Base-by-base conservation (phyloP, 1,140 invertebrate species). In the Bombus haemorrhoidalis region DNA sequence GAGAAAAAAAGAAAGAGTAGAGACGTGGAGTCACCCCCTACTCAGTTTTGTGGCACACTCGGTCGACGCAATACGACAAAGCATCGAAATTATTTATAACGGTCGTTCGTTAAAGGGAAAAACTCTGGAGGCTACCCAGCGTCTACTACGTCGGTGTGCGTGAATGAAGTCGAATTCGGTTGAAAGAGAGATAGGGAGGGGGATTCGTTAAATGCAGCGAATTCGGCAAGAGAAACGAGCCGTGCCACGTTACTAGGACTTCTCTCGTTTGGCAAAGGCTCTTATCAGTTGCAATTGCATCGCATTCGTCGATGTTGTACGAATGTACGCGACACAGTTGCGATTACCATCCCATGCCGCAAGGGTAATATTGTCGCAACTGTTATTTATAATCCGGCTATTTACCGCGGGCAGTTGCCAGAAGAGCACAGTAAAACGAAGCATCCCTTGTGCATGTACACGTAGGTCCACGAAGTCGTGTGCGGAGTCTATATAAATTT, bases 51-150 rank as follows among this genome's bases (percentile, higher is more conserved):
- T 77, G 83, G 82, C 82, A 77, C 59, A 78, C 62, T 81, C 74
- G 73, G 34, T 64, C 87, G 82, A 91, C 91, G 89, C 91, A 92
- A 93, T 93, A 89, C 92, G 83, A 89, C 78, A 80, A 80, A 89
- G 73, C 86, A 91, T 88, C 77, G 81, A 92, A 94, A 94, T 94
- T 94, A 94, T 94, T 94, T 94, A 94, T 94, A 91, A 91, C 90
- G 88, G 83, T 90, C 92, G 93, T 94, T 94, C 93, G 93, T 94
- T 93, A 94, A 91, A 89, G 88, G 87, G 90, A 81, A 91, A 92
- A 89, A 90, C 86, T 90, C 84, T 86, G 80, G 88, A 92, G 89
- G 91, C 90, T 71, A 81, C 76, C 71, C 10, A 57, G 82, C 28
- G 81, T 76, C 47, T 53, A 53, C 1, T 34, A 15, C 6, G 37